These are phyloP conservation scores for Aix galericulata DNA, from an alignment of 2,113 vertebrate species.

Conservation along the genomic window DNA sequence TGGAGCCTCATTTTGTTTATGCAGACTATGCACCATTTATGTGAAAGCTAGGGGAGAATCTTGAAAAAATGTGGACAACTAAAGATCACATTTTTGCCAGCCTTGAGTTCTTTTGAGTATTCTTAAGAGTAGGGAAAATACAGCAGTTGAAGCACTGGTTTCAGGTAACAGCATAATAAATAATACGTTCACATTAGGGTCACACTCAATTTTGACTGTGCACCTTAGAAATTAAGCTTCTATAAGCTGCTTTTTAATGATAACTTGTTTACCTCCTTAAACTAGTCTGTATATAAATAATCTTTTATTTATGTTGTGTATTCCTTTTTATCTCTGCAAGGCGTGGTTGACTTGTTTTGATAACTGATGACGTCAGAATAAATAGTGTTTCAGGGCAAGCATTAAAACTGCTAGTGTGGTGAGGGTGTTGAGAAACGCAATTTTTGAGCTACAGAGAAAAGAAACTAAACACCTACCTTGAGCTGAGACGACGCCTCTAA, in stretches of 20 bases:
- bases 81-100: not conserved
- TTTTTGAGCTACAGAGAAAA: not conserved
- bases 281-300: not conserved
- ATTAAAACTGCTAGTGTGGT: not conserved
- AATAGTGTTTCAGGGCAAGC: not conserved
- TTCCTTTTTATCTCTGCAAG: not conserved
- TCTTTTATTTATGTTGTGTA: not conserved
- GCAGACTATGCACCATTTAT: not conserved
- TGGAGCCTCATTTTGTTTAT: not conserved
- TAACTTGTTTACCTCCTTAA: not conserved
- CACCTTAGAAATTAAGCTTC: not conserved
- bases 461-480: not conserved
- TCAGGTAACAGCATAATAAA: not conserved
- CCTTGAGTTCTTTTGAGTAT: not conserved
- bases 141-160: not conserved
- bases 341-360: not conserved
- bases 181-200: not conserved
- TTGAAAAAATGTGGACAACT: not conserved
- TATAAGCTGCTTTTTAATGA: not conserved
- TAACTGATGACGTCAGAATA: not conserved
- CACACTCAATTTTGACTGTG: not conserved
- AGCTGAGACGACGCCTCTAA: not conserved
- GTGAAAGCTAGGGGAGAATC: not conserved
- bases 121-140: not conserved
- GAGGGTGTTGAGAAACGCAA: not conserved